phyloP scores from a whole-genome alignment of 1,140 invertebrate genomes.

The Anadara kagoshimensis region DNA sequence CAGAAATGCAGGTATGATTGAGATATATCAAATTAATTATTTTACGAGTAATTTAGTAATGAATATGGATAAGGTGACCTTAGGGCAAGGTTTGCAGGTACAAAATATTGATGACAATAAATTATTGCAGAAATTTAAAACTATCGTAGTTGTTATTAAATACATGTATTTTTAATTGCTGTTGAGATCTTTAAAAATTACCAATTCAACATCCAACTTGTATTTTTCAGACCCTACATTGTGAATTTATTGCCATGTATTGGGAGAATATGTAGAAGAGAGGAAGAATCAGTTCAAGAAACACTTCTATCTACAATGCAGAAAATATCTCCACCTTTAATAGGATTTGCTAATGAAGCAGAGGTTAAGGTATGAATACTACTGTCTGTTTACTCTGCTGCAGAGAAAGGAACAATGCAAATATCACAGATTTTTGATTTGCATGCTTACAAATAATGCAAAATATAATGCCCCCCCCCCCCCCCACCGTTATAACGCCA shows the following conservation, averaged over 20 bases:
- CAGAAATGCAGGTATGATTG: conserved; percentile 78
- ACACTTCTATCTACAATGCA: conserved; percentile 81
- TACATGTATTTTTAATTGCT: background rate
- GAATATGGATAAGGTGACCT: too few species aligned
- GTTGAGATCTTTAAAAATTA: background rate
- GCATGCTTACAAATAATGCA: too few species aligned
- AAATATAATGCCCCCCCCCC: too few species aligned
- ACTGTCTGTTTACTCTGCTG: too few species aligned
- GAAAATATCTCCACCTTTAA: conserved; percentile 82
- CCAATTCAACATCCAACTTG: background rate
- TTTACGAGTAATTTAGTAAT: background rate
- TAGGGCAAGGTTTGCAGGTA: too few species aligned
- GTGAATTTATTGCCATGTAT: conserved; percentile 84
- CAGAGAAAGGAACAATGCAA: too few species aligned
- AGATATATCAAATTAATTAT: background rate
- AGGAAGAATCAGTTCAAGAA: conserved; percentile 84
- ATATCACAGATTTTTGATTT: too few species aligned
- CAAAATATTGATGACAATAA: background rate
- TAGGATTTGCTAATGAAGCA: conserved; percentile 83
- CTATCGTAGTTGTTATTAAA: background rate
- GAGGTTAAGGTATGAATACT: conserved; percentile 80
- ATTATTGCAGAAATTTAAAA: background rate
- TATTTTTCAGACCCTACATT: conserved; percentile 80
- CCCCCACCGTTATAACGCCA: too few species aligned
- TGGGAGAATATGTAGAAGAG: conserved; percentile 79